Percentiles rank a stretch among this genome's conserved stretches.
Conservation (phyloP, 2,888 invertebrate genomes). For the Himalopsyche anomala region DNA sequence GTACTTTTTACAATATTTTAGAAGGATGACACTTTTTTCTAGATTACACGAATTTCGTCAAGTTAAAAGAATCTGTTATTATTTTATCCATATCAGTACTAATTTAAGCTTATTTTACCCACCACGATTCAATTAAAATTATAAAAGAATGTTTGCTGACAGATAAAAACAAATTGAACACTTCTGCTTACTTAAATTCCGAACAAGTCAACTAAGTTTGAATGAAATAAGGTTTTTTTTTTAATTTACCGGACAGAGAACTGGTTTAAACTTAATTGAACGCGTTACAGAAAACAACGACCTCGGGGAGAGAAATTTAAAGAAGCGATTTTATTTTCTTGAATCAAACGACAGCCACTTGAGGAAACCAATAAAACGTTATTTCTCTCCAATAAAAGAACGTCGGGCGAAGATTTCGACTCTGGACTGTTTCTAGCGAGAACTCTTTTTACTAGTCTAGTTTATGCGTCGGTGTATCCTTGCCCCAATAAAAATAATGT, state of each 20-base stretch:
- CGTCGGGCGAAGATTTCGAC: neutral
- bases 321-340: slow-evolving; percentile 40
- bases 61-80: too few species aligned
- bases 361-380: slow-evolving; percentile 47
- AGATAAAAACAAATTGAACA: too few species aligned
- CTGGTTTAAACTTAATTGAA: slow-evolving; percentile 32
- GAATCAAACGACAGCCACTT: slow-evolving; percentile 47
- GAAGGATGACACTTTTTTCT: too few species aligned
- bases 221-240: too few species aligned
- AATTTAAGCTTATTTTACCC: too few species aligned
- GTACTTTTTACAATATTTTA: too few species aligned
- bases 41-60: too few species aligned
- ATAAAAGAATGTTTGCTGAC: too few species aligned
- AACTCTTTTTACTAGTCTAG: slow-evolving; percentile 39
- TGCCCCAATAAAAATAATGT: slow-evolving; percentile 50
- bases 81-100: too few species aligned
- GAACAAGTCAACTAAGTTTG: too few species aligned
- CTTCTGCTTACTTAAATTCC: too few species aligned
- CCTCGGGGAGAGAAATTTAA: slow-evolving; percentile 44
- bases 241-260: neutral
- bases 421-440: slow-evolving; percentile 42
- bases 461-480: slow-evolving; percentile 44
- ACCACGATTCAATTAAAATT: too few species aligned
- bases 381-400: slow-evolving; percentile 39
- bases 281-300: slow-evolving; percentile 17